A percentile compares a stretch with the other conserved stretches of the same genome.
Evolutionary conservation across 92 coral and sea anemone species (phyloP).

Genomic region (Paramuricea clavata): DNA sequence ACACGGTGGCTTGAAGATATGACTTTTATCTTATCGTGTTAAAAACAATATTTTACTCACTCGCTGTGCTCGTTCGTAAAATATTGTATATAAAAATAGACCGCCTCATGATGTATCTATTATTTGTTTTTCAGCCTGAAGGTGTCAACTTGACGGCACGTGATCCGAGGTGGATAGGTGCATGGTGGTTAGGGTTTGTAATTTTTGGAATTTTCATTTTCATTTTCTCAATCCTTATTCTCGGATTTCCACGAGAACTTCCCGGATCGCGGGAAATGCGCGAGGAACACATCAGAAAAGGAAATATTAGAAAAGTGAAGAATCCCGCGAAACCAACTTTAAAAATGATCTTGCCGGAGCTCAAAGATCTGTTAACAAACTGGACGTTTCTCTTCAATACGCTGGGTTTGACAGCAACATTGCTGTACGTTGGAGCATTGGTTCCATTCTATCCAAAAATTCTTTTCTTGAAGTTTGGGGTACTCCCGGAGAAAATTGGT

Average conservation of each 20-base stretch:
- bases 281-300: slow-evolving; percentile 40
- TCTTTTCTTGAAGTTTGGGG: slow-evolving; percentile 73
- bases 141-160: slow-evolving; percentile 61
- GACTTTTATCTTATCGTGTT: no score
- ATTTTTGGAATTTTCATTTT: neutral
- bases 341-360: slow-evolving; percentile 79
- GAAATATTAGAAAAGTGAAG: slow-evolving; percentile 67
- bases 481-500: slow-evolving; percentile 72
- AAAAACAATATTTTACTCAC: no score
- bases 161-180: slow-evolving; percentile 84
- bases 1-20: no score
- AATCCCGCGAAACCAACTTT: slow-evolving; percentile 41
- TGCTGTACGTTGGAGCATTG: slow-evolving; percentile 72
- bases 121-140: slow-evolving; percentile 54
- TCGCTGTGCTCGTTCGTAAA: no score
- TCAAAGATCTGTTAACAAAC: slow-evolving; percentile 38
- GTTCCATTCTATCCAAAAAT: slow-evolving; percentile 78
- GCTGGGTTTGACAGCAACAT: slow-evolving; percentile 61
- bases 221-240: neutral
- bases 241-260: slow-evolving; percentile 50
- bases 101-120: neutral
- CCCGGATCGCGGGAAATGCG: slow-evolving; percentile 75
- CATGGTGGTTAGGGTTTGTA: slow-evolving; percentile 87
- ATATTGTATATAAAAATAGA: no score
- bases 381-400: slow-evolving; percentile 55